Conservation (phyloP, 37 sponge, comb jelly and placozoan genomes). For the Halisarca cf. caerulea region DNA sequence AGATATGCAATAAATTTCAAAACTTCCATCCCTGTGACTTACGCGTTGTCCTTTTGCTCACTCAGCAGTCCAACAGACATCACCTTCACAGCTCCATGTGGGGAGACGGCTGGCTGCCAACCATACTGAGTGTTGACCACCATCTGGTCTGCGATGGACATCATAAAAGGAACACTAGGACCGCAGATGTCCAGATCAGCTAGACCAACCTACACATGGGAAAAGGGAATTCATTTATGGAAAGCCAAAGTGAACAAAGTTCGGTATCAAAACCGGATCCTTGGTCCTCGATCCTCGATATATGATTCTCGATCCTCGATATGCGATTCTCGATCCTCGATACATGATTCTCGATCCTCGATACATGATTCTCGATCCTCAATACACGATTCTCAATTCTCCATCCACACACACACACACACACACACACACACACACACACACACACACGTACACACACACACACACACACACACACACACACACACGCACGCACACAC, state of each 20-base stretch:
- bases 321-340: no score
- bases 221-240: not conserved
- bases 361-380: no score
- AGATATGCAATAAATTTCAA: no score
- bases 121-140: conserved; percentile 83
- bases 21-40: conserved; percentile 3
- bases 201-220: conserved; percentile 71
- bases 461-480: no score
- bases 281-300: no score
- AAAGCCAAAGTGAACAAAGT: not conserved
- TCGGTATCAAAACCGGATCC: not conserved
- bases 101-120: conserved; percentile 80
- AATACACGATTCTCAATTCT: no score
- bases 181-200: conserved; percentile 93
- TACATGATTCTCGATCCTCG: no score
- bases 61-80: conserved; percentile 80
- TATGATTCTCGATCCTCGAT: no score
- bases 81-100: conserved; percentile 75
- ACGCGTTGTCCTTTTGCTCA: conserved; percentile 60
- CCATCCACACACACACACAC: no score
- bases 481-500: no score
- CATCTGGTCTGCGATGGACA: conserved; percentile 53
- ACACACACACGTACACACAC: no score
- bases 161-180: conserved; percentile 79
- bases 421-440: no score